phyloP scores from a whole-genome alignment of 2,888 invertebrate genomes.

The Podabrus alpinus region DNA sequence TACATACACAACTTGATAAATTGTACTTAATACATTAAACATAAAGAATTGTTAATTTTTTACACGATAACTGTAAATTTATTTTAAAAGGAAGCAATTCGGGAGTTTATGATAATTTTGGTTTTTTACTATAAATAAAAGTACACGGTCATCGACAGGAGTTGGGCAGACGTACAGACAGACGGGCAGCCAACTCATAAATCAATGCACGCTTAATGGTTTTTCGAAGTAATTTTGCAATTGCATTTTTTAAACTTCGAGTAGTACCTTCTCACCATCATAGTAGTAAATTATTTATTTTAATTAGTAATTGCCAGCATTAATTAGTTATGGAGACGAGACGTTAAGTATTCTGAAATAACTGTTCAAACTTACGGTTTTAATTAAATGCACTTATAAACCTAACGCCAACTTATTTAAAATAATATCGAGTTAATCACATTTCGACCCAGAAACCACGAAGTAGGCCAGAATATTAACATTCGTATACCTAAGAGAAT shows the following conservation, averaged over 20 bases:
- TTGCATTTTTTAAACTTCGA: neutral
- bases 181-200: neutral
- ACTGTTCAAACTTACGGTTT: neutral
- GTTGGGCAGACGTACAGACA: neutral
- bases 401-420: neutral
- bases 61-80: neutral
- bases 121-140: neutral
- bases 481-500: neutral
- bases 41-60: slow-evolving; percentile 1
- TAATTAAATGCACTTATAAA: neutral
- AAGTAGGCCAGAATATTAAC: neutral
- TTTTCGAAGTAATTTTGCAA: neutral
- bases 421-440: neutral
- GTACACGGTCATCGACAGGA: neutral
- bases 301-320: neutral
- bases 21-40: neutral
- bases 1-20: neutral
- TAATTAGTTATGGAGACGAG: neutral
- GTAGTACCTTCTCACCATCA: neutral
- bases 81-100: neutral
- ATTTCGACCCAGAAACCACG: neutral
- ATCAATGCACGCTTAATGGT: neutral
- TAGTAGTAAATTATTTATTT: neutral
- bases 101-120: neutral
- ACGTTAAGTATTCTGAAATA: neutral